Base-by-base conservation (phyloP, 2,888 invertebrate genomes). In the Tholera decimalis region DNA sequence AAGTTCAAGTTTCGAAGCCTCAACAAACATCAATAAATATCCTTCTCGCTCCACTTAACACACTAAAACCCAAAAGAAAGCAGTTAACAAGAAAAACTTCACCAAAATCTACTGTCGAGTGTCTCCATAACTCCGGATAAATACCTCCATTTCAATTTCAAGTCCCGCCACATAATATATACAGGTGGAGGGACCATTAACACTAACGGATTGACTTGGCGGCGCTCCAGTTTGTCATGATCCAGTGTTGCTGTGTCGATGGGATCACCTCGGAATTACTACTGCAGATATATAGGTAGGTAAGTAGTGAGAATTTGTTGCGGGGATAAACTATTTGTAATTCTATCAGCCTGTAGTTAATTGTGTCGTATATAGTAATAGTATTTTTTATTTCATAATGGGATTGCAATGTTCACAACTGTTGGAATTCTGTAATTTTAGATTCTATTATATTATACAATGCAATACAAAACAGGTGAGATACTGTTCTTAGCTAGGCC, bases 161-260 rank as follows among this genome's bases (percentile, higher is more conserved):
- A 63, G 73, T 61, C 68, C 68, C 28, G 22, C 44, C 35, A 50
- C 41, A 74, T 71, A 75, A 69, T 69, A 65, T 73, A 69, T 75
- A 75, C 69, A 75, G 71, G 54, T 75, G 37, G 43, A 28, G 39
- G 15, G 0, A 8, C 66, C 55, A 60, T 77, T 74, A 72, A 57
- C 22, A 49, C 39, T 65, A 51, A 75, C 65, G 61, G 64, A 72
- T 68, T 56, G 77, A 68, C 68, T 76, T 78, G 77, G 79, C 77
- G 35, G 4, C 18, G 20, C 18, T 72, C 77, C 77, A 78, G 71
- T 64, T 65, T 59, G 79, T 67, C 72, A 75, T 77, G 72, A 77
- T 71, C 75, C 79, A 50, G 46, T 55, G 64, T 67, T 71, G 61
- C 66, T 56, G 43, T 57, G 79, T 74, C 60, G 64, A 61, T 74